Base-by-base conservation (phyloP, 2,797 vertebrate species). In the Onychomys leucogaster region DNA sequence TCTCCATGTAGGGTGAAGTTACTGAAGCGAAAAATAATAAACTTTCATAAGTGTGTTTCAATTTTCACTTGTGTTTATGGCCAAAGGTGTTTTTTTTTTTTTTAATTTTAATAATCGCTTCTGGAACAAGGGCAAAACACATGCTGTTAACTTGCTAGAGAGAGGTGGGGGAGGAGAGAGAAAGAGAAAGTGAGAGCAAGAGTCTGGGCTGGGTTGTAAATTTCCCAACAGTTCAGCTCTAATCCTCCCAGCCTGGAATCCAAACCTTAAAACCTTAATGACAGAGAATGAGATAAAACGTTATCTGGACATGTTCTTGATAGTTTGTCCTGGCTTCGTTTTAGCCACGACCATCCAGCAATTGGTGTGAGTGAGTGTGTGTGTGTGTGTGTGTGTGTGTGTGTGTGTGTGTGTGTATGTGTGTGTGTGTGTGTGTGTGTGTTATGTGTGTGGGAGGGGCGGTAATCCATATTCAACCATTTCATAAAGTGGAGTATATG, bases 401-500 rank as follows among this genome's bases (percentile, higher is more conserved):
- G n/a, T n/a, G n/a, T n/a, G 7, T 37, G 67, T 37, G 69, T 4
- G n/a, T 65, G 10, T 11, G 41, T 9, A 52, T n/a, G n/a, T n/a
- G n/a, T n/a, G n/a, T n/a, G 7, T 37, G 67, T 37, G 69, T 4
- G n/a, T 65, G 10, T 11, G 41, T 9, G 52, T n/a, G n/a, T n/a
- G n/a, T n/a, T n/a, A n/a, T n/a, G 11, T 6, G 29, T 63, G 16
- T 67, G 12, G 9, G 41, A 57, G 83, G 43, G 82, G 41, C 93
- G 46, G 13, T 91, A 86, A 81, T 93, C 91, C 34, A 25, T 95
- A 55, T 93, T 89, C 71, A 94, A 97, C 94, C 96, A 97, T 98
- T 98, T 99, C 97, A 98, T 98, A 98, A 98, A 96, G 98, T 97
- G 98, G 95, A 98, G 90, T 98, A 98, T 98, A 98, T 98, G 98